Evolutionary conservation across 2,888 invertebrate species (phyloP), one percentile per base, ranked within the genome.

Genomic region (Torymus tubicola): DNA sequence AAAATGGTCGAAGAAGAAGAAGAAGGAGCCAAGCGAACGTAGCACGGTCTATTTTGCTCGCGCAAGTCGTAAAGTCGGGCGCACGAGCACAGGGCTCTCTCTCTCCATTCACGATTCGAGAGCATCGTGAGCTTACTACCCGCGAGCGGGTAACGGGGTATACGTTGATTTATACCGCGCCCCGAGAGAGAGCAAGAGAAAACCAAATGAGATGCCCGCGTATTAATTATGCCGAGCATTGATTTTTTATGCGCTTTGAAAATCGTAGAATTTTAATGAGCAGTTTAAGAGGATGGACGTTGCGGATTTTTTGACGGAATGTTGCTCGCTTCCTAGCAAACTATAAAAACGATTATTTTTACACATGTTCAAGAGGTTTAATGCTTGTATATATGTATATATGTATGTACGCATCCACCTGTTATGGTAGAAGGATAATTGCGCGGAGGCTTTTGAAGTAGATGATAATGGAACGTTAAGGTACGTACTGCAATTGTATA

Each of bases 1-100:
- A 78, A 81, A 81, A 78, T 72, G 78, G 71, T 74, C 67, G 76
- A 52, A 52, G 12, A 72, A 70, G 68, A 80, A 75, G 75, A 79
- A 83, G 80, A 71, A 64, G 42, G 58, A 63, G 73, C 76, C 60
- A 8, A 60, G 12, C 21, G 18, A 60, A 21, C 21, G 16, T 18
- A 60, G 64, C n/a, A 11, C 60, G 52, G 50, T 55, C 77, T 81
- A 77, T 81, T 81, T 81, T 57, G 61, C 63, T 42, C 64, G 61
- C 21, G 42, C 70, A n/a, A 73, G 71, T 81, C 78, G 81, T 81
- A 81, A 81, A 73, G 24, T 78, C 78, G 21, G 64, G 53, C 57
- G 61, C 73, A 42, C 42, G 42, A 42, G 42, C 8, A 8, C 42
- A 1, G 70, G 75, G 70, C 64, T 71, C 67, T 71, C 75, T 76